A percentile compares a stretch with the other conserved stretches of the same genome.
These are phyloP conservation scores for Geotrypetes seraphini DNA, from an alignment of 2,797 vertebrate species.

Conservation along the genomic window DNA sequence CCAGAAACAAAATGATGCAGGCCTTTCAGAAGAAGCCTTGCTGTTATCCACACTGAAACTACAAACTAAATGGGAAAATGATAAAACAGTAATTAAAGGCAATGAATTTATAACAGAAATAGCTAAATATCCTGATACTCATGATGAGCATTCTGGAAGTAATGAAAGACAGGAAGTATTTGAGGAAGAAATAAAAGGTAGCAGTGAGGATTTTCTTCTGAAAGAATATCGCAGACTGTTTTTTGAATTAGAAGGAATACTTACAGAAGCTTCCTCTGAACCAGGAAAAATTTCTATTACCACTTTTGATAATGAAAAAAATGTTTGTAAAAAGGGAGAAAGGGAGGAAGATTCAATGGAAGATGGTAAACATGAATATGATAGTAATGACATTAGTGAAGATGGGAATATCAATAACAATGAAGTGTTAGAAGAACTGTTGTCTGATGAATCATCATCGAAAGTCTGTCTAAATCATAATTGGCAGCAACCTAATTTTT, in stretches of 20 bases:
- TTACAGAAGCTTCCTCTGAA: neutral
- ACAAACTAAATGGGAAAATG: neutral
- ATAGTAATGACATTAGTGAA: neutral
- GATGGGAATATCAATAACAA: neutral
- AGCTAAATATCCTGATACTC: neutral
- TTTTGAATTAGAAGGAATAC: slow-evolving; percentile 6
- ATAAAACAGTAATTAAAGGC: neutral
- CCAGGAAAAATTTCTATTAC: neutral
- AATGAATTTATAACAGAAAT: neutral
- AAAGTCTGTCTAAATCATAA: no score
- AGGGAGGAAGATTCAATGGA: neutral
- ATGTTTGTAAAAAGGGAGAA: neutral
- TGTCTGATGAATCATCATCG: neutral
- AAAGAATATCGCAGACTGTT: neutral
- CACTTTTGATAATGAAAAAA: neutral
- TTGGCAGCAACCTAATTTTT: no score
- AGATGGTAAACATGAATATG: neutral
- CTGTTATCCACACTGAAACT: neutral
- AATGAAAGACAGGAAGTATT: neutral
- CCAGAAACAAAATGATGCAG: neutral
- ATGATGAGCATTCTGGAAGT: neutral
- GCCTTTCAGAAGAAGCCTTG: neutral
- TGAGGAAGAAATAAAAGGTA: neutral
- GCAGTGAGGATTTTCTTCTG: neutral
- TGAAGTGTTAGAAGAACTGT: neutral